These are phyloP conservation scores for Hydropotes inermis DNA, from an alignment of 2,113 vertebrate genomes.

Conservation along the genomic window DNA sequence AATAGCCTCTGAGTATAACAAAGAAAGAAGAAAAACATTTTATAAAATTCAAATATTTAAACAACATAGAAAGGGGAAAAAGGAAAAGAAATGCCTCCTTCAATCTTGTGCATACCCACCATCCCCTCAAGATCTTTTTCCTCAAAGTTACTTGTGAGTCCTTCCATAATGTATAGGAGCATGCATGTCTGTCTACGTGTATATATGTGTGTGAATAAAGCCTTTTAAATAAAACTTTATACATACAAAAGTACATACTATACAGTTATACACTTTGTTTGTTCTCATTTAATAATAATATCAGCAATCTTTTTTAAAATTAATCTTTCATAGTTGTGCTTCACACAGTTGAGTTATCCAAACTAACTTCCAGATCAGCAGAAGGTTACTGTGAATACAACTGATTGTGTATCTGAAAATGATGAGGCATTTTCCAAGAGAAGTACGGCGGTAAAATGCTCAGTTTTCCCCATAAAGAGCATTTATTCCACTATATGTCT, in stretches of 20 bases:
- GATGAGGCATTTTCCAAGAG: neutral
- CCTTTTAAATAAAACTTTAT: conserved; percentile 16
- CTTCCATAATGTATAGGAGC: neutral
- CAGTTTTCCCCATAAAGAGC: neutral
- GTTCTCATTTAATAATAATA: neutral
- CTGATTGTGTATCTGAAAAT: neutral
- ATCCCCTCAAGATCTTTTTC: neutral
- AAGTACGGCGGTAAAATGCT: neutral
- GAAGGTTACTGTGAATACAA: neutral
- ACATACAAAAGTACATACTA: neutral
- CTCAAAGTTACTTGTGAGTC: neutral
- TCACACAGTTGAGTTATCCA: neutral
- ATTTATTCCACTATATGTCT: neutral
- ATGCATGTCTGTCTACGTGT: neutral
- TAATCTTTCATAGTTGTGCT: conserved; percentile 21
- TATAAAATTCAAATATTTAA: neutral
- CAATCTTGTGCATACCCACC: neutral
- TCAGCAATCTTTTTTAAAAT: neutral
- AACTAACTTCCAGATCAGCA: neutral
- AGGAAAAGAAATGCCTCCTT: neutral
- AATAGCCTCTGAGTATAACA: neutral
- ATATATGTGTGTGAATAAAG: neutral
- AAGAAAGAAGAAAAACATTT: neutral
- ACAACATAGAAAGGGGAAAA: neutral
- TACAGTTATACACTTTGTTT: neutral